phyloP scores from a whole-genome alignment of 2,888 invertebrate species.

The Apodemia zela region DNA sequence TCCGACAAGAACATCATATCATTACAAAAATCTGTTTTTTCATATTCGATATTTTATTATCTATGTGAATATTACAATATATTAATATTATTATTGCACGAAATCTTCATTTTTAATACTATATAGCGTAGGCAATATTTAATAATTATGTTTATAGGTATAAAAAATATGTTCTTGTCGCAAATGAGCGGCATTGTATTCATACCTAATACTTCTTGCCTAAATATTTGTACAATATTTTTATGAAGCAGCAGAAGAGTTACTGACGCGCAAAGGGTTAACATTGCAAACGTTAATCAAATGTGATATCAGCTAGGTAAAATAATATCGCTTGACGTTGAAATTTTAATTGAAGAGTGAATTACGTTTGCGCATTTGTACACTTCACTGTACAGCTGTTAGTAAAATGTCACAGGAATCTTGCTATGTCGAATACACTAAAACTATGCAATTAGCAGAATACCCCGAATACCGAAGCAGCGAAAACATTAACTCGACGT shows the following conservation, averaged over 20 bases:
- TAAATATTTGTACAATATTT: neutral
- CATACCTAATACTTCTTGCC: neutral
- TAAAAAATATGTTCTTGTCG: neutral
- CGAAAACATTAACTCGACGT: conserved; percentile 55
- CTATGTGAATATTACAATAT: too few species aligned
- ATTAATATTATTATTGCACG: too few species aligned
- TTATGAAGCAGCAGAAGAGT: neutral
- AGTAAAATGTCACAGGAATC: conserved; percentile 36
- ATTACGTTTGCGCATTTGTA: conserved; percentile 32
- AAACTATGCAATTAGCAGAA: conserved; percentile 20
- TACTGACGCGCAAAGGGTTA: conserved; percentile 10
- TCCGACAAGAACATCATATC: neutral
- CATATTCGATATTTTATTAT: neutral
- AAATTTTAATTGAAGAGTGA: conserved; percentile 24
- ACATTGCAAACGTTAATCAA: conserved; percentile 17
- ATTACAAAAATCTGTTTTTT: too few species aligned
- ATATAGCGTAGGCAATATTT: too few species aligned
- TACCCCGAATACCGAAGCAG: conserved; percentile 27
- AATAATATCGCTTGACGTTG: conserved; percentile 18
- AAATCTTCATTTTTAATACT: too few species aligned
- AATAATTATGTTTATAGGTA: too few species aligned
- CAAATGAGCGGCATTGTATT: neutral
- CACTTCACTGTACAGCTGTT: conserved; percentile 24
- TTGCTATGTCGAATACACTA: conserved; percentile 38
- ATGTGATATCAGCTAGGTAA: conserved; percentile 12